Base-by-base conservation (phyloP, 2,888 invertebrate species). In the Acrobasis repandana region DNA sequence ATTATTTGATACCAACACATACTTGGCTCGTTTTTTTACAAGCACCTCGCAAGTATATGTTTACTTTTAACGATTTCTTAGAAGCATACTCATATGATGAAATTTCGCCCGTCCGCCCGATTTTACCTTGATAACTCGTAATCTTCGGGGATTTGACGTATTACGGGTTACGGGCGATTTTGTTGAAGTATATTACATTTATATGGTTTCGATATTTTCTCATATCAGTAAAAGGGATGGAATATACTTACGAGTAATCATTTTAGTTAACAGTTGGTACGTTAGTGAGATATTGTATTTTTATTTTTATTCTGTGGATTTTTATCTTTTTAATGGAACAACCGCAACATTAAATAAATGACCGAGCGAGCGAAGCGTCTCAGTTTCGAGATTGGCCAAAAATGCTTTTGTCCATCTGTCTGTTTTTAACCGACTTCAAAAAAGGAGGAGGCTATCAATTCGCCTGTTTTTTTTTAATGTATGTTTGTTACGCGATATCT, bases 111-210 rank as follows among this genome's bases (percentile, higher is more conserved):
- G 50, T 8, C 18, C 14, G n/a, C 18, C 50, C 50, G 18, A 14
- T 28, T 50, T 50, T 50, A 50, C 50, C 50, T 50, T 50, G 28
- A 50, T 50, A 11, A 20, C 50, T 50, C n/a, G 28, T 28, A 50
- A 50, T 50, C 50, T 28, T n/a, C 33, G 20, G 50, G 50, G 50
- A 50, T 50, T 50, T 33, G 28, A 50, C 50, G 28, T 50, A 50
- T 49, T 49, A 50, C 43, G 9, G 28, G 28, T 49, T 49, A 50
- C 43, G 9, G 28, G 28, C n/a, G 14, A 28, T 50, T 50, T 50
- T 5, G 28, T 28, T 14, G 8, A 50, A 50, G 28, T 20, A 50
- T 28, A 33, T 50, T 50, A 28, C 50, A 33, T 50, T 28, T 50
- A 43, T 43, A 43, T 6, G 43, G 43, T 43, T 43, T 43, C 14